These are phyloP conservation scores for Chaetophractus vellerosus DNA, from an alignment of 2,797 vertebrate species.

Conservation along the genomic window DNA sequence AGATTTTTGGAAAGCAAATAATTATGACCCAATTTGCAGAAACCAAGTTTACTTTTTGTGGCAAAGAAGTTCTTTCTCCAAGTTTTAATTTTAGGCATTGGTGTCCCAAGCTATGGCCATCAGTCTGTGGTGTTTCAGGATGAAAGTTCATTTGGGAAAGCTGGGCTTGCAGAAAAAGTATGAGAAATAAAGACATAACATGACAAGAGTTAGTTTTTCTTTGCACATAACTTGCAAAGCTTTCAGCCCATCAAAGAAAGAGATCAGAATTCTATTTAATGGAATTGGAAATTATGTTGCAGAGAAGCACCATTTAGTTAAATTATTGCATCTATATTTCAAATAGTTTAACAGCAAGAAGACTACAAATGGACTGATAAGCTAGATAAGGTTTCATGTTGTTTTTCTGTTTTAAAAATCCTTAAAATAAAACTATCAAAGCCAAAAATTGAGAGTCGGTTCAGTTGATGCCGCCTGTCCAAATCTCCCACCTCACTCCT, in stretches of 20 bases:
- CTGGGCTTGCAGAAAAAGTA: neutral
- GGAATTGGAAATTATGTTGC: conserved; percentile 72
- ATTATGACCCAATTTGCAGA: conserved; percentile 28
- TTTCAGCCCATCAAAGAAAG: conserved; percentile 68
- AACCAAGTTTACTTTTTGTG: conserved; percentile 33
- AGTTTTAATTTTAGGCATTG: conserved; percentile 60
- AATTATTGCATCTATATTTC: conserved; percentile 52
- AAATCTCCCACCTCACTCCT: neutral
- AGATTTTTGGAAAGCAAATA: conserved; percentile 1
- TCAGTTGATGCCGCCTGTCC: neutral
- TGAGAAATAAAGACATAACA: neutral
- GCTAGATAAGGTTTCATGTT: conserved; percentile 6
- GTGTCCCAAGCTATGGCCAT: neutral
- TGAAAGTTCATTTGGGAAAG: conserved; percentile 35
- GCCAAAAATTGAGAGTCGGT: neutral
- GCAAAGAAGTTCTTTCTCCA: neutral
- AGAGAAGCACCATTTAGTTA: conserved; percentile 60
- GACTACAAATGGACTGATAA: conserved; percentile 1
- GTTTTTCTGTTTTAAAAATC: neutral
- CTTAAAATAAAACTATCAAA: neutral
- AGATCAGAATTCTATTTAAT: conserved; percentile 76
- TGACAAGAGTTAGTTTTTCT: conserved; percentile 25
- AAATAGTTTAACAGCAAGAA: conserved; percentile 66
- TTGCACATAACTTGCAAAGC: neutral
- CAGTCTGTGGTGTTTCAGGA: neutral